These are phyloP conservation scores for Hypomecis punctinalis DNA, from an alignment of 2,888 invertebrate species.

Conservation along the genomic window DNA sequence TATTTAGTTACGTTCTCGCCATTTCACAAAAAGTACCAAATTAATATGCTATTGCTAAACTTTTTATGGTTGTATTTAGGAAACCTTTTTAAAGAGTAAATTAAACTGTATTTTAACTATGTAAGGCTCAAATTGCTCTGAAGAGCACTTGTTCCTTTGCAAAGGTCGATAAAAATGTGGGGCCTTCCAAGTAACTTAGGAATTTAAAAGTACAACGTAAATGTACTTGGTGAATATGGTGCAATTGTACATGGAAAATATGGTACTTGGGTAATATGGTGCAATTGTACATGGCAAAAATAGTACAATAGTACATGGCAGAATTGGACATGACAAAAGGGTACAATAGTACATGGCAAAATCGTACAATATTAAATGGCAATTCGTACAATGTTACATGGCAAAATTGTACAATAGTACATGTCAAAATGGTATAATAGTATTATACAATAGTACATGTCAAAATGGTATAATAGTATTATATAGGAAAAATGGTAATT, in stretches of 20 bases:
- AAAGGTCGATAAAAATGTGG: conserved; percentile 19
- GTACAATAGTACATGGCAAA: too few species aligned
- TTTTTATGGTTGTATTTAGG: conserved; percentile 15
- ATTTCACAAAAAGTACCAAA: conserved; percentile 17
- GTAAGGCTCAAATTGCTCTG: conserved; percentile 25
- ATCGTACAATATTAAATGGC: background rate
- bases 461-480: too few species aligned
- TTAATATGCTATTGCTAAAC: conserved; percentile 4
- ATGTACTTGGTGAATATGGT: conserved; percentile 3
- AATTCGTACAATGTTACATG: too few species aligned
- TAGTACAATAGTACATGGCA: background rate
- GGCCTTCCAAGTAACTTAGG: conserved; percentile 25
- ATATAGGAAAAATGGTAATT: too few species aligned
- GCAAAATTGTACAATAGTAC: too few species aligned
- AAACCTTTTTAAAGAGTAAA: conserved; percentile 16
- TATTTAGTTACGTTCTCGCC: conserved; percentile 11
- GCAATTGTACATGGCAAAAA: background rate
- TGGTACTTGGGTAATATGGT: background rate
- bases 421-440: too few species aligned
- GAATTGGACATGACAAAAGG: too few species aligned
- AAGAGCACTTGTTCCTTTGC: conserved; percentile 20
- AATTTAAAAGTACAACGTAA: conserved; percentile 21
- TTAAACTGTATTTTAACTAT: conserved; percentile 19
- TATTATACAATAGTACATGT: too few species aligned
- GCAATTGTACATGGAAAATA: background rate